phyloP scores from a whole-genome alignment of 2,113 vertebrate genomes.

The Taurulus bubalis region DNA sequence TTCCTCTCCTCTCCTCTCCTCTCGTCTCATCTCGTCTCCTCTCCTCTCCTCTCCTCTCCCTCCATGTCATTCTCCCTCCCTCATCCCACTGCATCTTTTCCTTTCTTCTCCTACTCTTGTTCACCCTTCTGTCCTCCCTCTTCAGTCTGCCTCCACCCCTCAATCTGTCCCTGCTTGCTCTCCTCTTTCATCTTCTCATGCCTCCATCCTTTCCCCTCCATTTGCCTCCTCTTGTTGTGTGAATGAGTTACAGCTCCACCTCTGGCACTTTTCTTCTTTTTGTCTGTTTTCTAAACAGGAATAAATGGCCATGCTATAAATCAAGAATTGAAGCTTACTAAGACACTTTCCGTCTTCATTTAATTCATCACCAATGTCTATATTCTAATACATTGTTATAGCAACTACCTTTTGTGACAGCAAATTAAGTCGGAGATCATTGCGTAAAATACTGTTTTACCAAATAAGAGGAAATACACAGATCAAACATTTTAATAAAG shows the following conservation, averaged over 20 bases:
- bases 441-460: not conserved
- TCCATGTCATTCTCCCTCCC: not conserved
- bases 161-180: slow-evolving; percentile 8
- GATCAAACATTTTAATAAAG: not conserved
- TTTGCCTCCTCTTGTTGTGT: slow-evolving; percentile 4
- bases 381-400: not conserved
- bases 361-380: not conserved
- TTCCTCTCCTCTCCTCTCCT: not conserved
- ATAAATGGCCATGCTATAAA: slow-evolving; percentile 6
- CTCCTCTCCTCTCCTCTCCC: not conserved
- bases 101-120: slow-evolving; percentile 9
- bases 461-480: not conserved
- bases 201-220: not conserved
- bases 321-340: not conserved
- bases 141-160: not conserved
- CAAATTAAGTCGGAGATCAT: not conserved
- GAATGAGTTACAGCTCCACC: slow-evolving; percentile 22
- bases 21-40: not conserved
- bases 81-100: not conserved
- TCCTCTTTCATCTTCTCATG: slow-evolving; percentile 1
- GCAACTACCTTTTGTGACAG: not conserved
- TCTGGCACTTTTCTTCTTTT: not conserved
- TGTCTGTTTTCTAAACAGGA: slow-evolving; percentile 5
- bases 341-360: not conserved
- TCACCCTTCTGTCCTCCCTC: not conserved